A percentile compares a stretch with the other conserved stretches of the same genome.
phyloP scores from a whole-genome alignment of 1,140 invertebrate species.

The Vanessa tameamea region DNA sequence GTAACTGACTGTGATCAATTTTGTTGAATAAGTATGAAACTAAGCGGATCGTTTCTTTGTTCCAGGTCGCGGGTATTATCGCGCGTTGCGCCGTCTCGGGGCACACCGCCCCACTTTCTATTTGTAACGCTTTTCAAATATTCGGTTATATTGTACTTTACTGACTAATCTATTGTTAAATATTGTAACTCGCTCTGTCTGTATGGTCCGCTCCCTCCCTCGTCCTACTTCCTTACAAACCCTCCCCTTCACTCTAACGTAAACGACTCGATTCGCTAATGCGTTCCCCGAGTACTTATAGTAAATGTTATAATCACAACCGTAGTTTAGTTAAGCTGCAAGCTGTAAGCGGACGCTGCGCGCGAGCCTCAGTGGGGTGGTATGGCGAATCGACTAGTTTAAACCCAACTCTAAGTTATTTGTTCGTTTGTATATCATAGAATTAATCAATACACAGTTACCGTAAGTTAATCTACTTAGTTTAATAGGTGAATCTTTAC shows the following conservation, averaged over 20 bases:
- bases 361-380: conserved; percentile 17
- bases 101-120: conserved; percentile 47
- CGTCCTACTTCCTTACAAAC: conserved; percentile 22
- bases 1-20: not conserved
- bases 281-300: conserved; percentile 31
- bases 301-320: conserved; percentile 24
- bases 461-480: conserved; percentile 75
- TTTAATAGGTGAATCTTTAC: conserved; percentile 74
- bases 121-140: conserved; percentile 54
- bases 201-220: conserved; percentile 27
- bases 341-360: conserved; percentile 21
- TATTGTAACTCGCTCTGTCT: conserved; percentile 44
- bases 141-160: conserved; percentile 53
- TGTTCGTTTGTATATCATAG: conserved; percentile 35
- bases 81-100: conserved; percentile 52
- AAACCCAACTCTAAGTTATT: conserved; percentile 24
- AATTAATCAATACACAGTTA: conserved; percentile 67
- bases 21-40: not conserved
- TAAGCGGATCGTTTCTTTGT: not conserved
- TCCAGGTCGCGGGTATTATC: conserved; percentile 58
- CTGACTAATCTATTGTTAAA: conserved; percentile 51
- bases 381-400: conserved; percentile 32
- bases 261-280: conserved; percentile 44
- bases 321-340: conserved; percentile 19
- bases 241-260: conserved; percentile 27